A percentile compares a stretch with the other conserved stretches of the same genome.
Conservation (phyloP, 2,888 invertebrate genomes). For the Erynnis tages region DNA sequence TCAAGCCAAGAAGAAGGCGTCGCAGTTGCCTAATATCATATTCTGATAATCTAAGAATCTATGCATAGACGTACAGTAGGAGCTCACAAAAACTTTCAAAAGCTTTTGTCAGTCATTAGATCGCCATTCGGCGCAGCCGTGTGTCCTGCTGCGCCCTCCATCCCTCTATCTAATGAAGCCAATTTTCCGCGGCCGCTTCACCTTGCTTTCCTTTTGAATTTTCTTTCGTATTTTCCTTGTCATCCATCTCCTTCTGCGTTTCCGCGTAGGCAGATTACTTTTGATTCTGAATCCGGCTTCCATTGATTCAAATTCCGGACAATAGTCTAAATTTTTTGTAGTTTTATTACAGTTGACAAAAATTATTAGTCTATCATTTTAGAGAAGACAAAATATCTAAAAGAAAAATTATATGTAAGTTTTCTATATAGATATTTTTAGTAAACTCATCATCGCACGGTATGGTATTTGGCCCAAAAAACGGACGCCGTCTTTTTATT, state of each 20-base stretch:
- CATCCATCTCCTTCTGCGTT: slow-evolving; percentile 73
- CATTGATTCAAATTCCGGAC: slow-evolving; percentile 64
- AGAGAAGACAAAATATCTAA: too few species aligned
- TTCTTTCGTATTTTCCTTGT: slow-evolving; percentile 75
- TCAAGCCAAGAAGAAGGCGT: too few species aligned
- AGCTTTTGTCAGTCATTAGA: neutral
- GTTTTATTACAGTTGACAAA: neutral
- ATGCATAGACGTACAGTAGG: too few species aligned
- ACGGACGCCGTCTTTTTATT: too few species aligned
- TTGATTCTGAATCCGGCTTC: slow-evolving; percentile 71
- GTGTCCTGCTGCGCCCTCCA: slow-evolving; percentile 52
- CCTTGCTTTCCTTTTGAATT: slow-evolving; percentile 75
- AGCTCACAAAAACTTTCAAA: too few species aligned
- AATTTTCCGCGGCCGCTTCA: slow-evolving; percentile 72
- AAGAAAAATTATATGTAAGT: neutral
- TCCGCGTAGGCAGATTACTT: slow-evolving; percentile 74
- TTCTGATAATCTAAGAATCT: too few species aligned
- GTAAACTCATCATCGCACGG: too few species aligned
- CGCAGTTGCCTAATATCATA: too few species aligned
- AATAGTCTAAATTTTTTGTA: slow-evolving; percentile 31
- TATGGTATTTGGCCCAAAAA: too few species aligned
- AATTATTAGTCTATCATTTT: neutral
- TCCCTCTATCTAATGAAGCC: slow-evolving; percentile 77
- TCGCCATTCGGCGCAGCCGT: slow-evolving; percentile 40
- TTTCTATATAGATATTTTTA: too few species aligned